A percentile compares a stretch with the other conserved stretches of the same genome.
Evolutionary conservation across 2,888 invertebrate species (phyloP).

Genomic region (Tortricodes alternella): DNA sequence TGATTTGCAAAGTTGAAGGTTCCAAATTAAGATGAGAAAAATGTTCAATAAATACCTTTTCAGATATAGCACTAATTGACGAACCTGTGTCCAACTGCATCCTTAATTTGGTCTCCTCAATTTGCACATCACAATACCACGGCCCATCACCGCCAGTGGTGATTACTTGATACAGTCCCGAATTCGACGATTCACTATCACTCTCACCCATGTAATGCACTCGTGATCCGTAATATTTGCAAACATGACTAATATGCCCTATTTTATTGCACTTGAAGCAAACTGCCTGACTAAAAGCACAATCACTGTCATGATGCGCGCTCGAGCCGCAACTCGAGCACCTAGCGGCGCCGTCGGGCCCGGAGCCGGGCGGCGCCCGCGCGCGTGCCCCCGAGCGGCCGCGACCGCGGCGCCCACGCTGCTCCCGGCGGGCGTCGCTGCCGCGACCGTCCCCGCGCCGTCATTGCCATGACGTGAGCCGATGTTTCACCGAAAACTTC

Average conservation of each 20-base stretch:
- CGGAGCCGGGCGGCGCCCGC: background rate
- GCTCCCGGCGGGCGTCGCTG: background rate
- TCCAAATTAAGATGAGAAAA: background rate
- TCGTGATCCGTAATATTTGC: background rate
- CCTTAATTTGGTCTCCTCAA: constrained; percentile 4
- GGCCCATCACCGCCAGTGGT: background rate
- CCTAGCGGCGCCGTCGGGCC: background rate
- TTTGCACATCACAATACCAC: constrained; percentile 5
- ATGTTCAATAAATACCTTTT: background rate
- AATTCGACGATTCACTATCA: background rate
- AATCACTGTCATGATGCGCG: background rate
- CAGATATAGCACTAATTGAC: constrained; percentile 6
- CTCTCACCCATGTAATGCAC: background rate
- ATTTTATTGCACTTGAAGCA: background rate
- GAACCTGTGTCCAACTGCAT: constrained; percentile 27
- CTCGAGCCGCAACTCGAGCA: background rate
- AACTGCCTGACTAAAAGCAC: background rate
- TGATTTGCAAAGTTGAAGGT: background rate
- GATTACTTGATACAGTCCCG: background rate
- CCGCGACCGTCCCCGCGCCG: background rate
- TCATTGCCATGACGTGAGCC: constrained; percentile 5
- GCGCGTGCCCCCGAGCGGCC: background rate
- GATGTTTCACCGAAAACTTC: background rate
- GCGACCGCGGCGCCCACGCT: background rate
- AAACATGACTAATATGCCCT: background rate